Evolutionary conservation across 2,797 vertebrate genomes (phyloP), one percentile per base, ranked within the genome.

Genomic region (Mus minutoides): DNA sequence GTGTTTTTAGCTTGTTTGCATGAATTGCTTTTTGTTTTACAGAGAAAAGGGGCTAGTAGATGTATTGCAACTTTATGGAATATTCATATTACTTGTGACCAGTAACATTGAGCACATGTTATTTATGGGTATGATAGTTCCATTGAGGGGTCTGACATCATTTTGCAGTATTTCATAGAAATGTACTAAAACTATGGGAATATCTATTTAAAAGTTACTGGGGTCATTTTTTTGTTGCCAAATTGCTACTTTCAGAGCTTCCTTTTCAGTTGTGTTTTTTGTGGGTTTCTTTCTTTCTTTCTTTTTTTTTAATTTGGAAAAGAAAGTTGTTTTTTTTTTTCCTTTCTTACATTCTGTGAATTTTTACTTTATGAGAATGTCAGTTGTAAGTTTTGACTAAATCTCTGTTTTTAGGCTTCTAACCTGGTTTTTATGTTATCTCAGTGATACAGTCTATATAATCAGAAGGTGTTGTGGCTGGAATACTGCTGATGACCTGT

Each of bases 21-120:
- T 90, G 92, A 95, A 88, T 24, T 91, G 1, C 62, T 95, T 93
- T 91, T 85, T 26, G 92, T 71, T 90, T 91, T 49, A 54, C 86
- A 37, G 94, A 73, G 31, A 62, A 75, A 73, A 83, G 29, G 60
- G 17, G 26, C 43, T 90, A 71, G 19, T 16, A 88, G 29, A 69
- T 78, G 19, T 56, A 67, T 90, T 96, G 54, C 43, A 92, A 0
- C 78, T 95, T 94, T 24, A 31, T 80, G 37, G 34, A 88, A 64
- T 49, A 88, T 95, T 54, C 24, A n/a, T 90, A 34, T 73, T 83
- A 69, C 60, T 69, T 76, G 22, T 60, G 69, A 60, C 58, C 88
- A 54, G 29, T 64, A 89, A 3, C 56, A 31, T 91, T 88, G 46
- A 83, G 29, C 10, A 5, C 31, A 1, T 52, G 24, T 78, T 90